A percentile compares a stretch with the other conserved stretches of the same genome.
Conservation (phyloP, 2,797 vertebrate species). For the Nasua narica region DNA sequence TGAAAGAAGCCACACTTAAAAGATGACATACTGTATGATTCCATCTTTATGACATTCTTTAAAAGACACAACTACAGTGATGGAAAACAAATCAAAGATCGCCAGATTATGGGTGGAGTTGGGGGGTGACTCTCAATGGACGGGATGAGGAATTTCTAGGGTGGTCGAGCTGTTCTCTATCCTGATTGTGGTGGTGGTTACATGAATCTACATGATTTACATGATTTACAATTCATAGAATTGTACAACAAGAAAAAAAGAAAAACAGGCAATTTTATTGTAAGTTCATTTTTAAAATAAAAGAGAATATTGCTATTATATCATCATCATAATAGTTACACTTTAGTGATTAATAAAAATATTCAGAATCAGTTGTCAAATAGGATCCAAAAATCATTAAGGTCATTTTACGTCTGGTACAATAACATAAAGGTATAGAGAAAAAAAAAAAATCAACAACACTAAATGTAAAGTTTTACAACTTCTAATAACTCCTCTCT, state of each 20-base stretch:
- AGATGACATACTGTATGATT: neutral
- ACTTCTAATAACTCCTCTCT: constrained; percentile 54
- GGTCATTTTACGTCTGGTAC: constrained; percentile 45
- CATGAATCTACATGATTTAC: constrained; percentile 51
- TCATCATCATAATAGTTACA: constrained; percentile 44
- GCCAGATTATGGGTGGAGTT: constrained; percentile 12
- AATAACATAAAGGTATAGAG: constrained; percentile 55
- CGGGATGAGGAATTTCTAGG: constrained; percentile 43
- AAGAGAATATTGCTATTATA: constrained; percentile 51
- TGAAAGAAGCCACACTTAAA: constrained; percentile 56
- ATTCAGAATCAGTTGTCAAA: constrained; percentile 61
- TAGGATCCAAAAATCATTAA: constrained; percentile 60
- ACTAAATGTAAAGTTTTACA: constrained; percentile 62
- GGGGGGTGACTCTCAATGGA: constrained; percentile 11
- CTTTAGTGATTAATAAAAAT: constrained; percentile 58
- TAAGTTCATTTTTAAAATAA: constrained; percentile 60
- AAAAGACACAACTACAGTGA: constrained; percentile 57
- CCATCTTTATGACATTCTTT: constrained; percentile 43
- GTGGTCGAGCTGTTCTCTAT: constrained; percentile 48
- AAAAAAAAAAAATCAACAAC: constrained; percentile 52
- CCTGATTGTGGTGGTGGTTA: constrained; percentile 46
- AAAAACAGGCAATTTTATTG: constrained; percentile 56
- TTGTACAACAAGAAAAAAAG: neutral
- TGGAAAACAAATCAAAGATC: constrained; percentile 52
- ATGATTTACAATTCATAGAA: constrained; percentile 54